Conservation (phyloP, 2,888 invertebrate species). For the Exephanes ischioxanthus region DNA sequence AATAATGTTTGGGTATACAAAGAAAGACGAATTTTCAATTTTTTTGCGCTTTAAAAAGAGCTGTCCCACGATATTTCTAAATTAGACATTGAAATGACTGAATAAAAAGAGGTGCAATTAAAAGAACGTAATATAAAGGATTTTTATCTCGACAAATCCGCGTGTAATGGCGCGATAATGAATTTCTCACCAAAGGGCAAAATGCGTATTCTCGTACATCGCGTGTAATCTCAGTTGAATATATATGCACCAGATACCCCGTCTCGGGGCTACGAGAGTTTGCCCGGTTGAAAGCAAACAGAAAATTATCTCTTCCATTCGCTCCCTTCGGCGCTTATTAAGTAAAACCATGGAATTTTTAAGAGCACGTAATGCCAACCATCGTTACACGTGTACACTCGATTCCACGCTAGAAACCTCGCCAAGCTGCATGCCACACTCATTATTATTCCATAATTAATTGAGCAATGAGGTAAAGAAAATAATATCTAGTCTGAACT, state of each 20-base stretch:
- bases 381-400: constrained; percentile 22
- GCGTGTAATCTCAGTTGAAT: constrained; percentile 1
- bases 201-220: constrained; percentile 24
- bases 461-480: constrained; percentile 44
- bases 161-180: constrained; percentile 11
- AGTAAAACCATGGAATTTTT: constrained; percentile 61
- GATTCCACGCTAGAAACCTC: constrained; percentile 2
- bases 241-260: constrained; percentile 13
- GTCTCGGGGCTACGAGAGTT: constrained; percentile 42
- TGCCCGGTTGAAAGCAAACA: constrained; percentile 60
- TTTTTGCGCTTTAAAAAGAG: background rate
- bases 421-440: constrained; percentile 9
- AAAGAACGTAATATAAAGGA: constrained; percentile 5
- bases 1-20: background rate
- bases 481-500: background rate
- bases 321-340: constrained; percentile 55
- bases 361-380: constrained; percentile 47
- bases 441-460: constrained; percentile 53
- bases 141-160: constrained; percentile 29
- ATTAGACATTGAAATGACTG: background rate
- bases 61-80: constrained; percentile 4
- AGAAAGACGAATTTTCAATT: background rate
- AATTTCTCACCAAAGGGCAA: constrained; percentile 42
- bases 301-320: constrained; percentile 55
- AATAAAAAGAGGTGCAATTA: constrained; percentile 21